These are phyloP conservation scores for Zeugodacus cucurbitae DNA, from an alignment of 1,140 invertebrate species.

Conservation along the genomic window DNA sequence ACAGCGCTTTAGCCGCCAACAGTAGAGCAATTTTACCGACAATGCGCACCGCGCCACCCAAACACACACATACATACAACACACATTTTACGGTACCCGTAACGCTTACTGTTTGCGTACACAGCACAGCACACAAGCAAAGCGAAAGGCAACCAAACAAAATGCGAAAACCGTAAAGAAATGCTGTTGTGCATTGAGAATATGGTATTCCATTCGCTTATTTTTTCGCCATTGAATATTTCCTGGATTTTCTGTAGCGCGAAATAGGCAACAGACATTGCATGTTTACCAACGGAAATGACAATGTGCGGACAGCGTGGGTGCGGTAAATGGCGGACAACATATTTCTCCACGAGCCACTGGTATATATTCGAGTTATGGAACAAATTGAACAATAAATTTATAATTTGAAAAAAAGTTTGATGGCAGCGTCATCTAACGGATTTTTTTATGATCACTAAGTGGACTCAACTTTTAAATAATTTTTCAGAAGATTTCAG, in stretches of 20 bases:
- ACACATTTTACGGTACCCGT: no score
- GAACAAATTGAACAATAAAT: no score
- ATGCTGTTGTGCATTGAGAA: not conserved
- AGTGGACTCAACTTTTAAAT: no score
- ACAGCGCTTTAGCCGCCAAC: not conserved
- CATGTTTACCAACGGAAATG: constrained; percentile 7
- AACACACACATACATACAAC: not conserved
- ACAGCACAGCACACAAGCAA: not conserved
- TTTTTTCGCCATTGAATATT: not conserved
- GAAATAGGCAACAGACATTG: not conserved
- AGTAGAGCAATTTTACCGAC: not conserved
- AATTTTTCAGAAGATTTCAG: no score
- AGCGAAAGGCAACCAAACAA: not conserved
- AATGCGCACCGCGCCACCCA: not conserved
- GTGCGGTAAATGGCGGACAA: not conserved
- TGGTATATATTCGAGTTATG: no score
- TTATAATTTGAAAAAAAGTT: no score
- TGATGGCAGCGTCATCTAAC: no score
- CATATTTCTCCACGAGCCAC: no score
- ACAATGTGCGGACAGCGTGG: not conserved
- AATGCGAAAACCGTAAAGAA: not conserved
- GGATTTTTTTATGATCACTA: no score
- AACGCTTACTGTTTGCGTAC: not conserved
- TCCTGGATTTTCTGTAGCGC: not conserved
- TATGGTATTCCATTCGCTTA: not conserved